Evolutionary conservation across 2,113 vertebrate genomes (phyloP).

Genomic region (Ahaetulla prasina): DNA sequence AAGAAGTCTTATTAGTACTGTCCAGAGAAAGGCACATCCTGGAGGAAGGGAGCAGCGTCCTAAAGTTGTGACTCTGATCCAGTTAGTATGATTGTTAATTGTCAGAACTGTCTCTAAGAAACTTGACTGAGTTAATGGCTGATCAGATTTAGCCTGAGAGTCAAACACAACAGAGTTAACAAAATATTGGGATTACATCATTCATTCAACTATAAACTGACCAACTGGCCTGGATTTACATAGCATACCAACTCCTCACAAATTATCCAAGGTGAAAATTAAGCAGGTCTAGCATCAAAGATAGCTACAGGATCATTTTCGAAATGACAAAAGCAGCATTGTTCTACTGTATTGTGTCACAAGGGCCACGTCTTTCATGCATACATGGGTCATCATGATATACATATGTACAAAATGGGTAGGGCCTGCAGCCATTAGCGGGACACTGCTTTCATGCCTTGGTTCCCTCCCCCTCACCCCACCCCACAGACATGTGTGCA

Average conservation of each 20-base stretch:
- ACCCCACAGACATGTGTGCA: not conserved
- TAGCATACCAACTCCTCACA: not conserved
- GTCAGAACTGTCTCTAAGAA: not conserved
- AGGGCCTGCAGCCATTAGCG: not conserved
- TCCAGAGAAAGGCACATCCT: not conserved
- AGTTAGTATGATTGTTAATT: not conserved
- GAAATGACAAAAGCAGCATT: not conserved
- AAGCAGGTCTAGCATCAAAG: not conserved
- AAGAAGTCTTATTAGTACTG: not conserved
- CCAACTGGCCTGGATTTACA: not conserved
- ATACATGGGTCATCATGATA: not conserved
- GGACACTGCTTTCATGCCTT: not conserved
- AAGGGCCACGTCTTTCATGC: not conserved
- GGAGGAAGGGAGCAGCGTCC: not conserved
- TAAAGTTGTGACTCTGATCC: not conserved
- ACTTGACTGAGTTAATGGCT: not conserved
- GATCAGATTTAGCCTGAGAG: not conserved
- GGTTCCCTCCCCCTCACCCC: not conserved
- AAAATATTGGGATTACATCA: not conserved
- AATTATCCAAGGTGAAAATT: not conserved
- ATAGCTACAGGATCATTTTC: not conserved
- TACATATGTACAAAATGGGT: not conserved
- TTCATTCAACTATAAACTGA: not conserved
- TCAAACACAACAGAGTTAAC: not conserved
- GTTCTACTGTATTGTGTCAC: not conserved